Evolutionary conservation across 2,888 invertebrate species (phyloP).

Genomic region (Dioctria linearis): DNA sequence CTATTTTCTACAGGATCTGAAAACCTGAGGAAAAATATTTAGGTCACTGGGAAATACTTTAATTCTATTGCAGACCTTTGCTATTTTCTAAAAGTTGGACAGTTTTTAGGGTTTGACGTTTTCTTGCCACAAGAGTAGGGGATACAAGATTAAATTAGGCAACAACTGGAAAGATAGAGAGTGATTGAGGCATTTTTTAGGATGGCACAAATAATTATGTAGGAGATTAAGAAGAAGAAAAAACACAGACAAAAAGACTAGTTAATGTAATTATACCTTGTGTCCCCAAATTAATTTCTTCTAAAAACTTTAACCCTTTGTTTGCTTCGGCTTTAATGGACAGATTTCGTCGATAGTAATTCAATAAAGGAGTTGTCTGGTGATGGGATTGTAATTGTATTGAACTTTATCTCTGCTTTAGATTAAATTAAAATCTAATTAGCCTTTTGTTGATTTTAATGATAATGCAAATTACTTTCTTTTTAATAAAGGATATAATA

Average conservation of each 20-base stretch:
- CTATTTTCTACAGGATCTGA: not conserved
- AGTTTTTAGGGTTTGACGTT: slow-evolving; percentile 43
- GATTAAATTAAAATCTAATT: not conserved
- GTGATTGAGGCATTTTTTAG: slow-evolving; percentile 29
- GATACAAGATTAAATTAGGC: slow-evolving; percentile 35
- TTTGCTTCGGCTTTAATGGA: slow-evolving; percentile 21
- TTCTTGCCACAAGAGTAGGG: slow-evolving; percentile 24
- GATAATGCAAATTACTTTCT: too few relatives aligned
- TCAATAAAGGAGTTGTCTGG: too few relatives aligned
- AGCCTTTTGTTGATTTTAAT: too few relatives aligned
- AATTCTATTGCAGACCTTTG: slow-evolving; percentile 48
- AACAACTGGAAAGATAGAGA: slow-evolving; percentile 19
- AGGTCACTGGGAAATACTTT: slow-evolving; percentile 47
- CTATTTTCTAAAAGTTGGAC: slow-evolving; percentile 38
- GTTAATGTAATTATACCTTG: slow-evolving; percentile 7
- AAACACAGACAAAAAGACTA: not conserved
- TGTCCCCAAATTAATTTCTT: slow-evolving; percentile 20
- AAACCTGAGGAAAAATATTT: slow-evolving; percentile 24
- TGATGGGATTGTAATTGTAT: too few relatives aligned
- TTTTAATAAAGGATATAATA: too few relatives aligned
- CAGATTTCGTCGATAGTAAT: not conserved
- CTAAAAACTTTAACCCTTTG: slow-evolving; percentile 10
- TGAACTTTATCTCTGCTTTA: not conserved
- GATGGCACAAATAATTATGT: slow-evolving; percentile 12
- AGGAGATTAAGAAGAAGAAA: slow-evolving; percentile 24